A percentile compares a stretch with the other conserved stretches of the same genome.
Conservation (phyloP, 2,888 invertebrate species). For the Sycophila texana region DNA sequence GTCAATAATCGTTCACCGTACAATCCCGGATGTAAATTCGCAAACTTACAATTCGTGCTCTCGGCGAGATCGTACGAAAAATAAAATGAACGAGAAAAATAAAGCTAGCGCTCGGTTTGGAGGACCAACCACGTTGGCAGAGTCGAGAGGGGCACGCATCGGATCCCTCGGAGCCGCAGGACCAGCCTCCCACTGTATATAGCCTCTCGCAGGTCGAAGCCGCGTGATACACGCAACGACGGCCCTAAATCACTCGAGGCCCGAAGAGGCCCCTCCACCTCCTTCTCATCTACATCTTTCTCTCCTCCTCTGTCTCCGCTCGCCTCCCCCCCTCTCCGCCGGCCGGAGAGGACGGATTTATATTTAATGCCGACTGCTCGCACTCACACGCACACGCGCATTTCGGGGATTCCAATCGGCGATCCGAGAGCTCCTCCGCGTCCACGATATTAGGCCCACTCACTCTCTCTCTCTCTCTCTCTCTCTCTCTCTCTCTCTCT, state of each 20-base stretch:
- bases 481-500: slow-evolving; percentile 13
- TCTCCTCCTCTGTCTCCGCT: slow-evolving; percentile 26
- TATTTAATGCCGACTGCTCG: slow-evolving; percentile 62
- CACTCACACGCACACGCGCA: slow-evolving; percentile 52
- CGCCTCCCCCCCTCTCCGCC: slow-evolving; percentile 6
- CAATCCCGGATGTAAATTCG: no score
- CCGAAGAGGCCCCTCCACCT: slow-evolving; percentile 60
- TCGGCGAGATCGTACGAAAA: no score
- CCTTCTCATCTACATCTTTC: neutral
- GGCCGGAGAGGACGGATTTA: slow-evolving; percentile 69
- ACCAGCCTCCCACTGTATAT: slow-evolving; percentile 13
- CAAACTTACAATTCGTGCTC: no score
- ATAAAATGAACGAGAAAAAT: no score
- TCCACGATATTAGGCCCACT: slow-evolving; percentile 30
- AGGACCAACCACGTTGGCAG: neutral
- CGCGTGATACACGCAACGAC: slow-evolving; percentile 74
- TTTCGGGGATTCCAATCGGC: slow-evolving; percentile 69
- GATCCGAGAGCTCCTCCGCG: slow-evolving; percentile 8
- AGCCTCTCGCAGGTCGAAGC: slow-evolving; percentile 58
- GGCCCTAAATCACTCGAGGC: slow-evolving; percentile 71
- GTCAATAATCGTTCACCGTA: no score
- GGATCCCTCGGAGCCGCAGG: neutral
- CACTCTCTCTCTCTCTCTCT: slow-evolving; percentile 20
- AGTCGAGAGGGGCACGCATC: neutral
- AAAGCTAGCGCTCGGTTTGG: neutral